Percentiles rank a stretch among this genome's conserved stretches.
phyloP scores from a whole-genome alignment of 2,888 invertebrate species.

The Clitarchus hookeri region DNA sequence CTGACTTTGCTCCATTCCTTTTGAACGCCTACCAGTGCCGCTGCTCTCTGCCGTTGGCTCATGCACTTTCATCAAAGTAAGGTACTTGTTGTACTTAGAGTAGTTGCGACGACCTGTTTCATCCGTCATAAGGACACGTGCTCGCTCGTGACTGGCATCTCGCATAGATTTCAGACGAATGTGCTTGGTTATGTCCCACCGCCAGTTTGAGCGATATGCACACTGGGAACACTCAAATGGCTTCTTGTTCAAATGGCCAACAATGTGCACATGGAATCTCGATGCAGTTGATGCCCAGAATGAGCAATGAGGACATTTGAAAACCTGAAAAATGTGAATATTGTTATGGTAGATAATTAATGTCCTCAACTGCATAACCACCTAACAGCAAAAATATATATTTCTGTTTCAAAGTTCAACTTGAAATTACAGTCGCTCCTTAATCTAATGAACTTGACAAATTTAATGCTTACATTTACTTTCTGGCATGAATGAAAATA shows the following conservation, averaged over 20 bases:
- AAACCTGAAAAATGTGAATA: slow-evolving; percentile 59
- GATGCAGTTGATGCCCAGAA: slow-evolving; percentile 94
- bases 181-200: slow-evolving; percentile 96
- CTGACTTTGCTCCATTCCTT: slow-evolving; percentile 29
- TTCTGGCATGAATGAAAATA: no score
- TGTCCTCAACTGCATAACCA: no score
- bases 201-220: slow-evolving; percentile 93
- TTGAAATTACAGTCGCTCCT: no score
- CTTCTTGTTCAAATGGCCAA: slow-evolving; percentile 89
- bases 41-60: slow-evolving; percentile 44
- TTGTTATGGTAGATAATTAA: no score
- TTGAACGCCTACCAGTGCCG: slow-evolving; percentile 36
- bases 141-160: slow-evolving; percentile 79
- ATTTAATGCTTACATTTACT: no score
- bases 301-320: slow-evolving; percentile 89
- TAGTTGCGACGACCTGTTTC: slow-evolving; percentile 90
- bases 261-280: slow-evolving; percentile 91
- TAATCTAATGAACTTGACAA: no score
- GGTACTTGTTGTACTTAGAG: slow-evolving; percentile 89
- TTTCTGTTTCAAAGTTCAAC: no score
- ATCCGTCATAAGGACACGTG: slow-evolving; percentile 87
- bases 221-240: slow-evolving; percentile 95
- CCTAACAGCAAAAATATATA: no score
- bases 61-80: slow-evolving; percentile 67
- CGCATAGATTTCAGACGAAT: slow-evolving; percentile 87